Conservation (phyloP, 2,797 vertebrate genomes). For the Tinamus major region DNA sequence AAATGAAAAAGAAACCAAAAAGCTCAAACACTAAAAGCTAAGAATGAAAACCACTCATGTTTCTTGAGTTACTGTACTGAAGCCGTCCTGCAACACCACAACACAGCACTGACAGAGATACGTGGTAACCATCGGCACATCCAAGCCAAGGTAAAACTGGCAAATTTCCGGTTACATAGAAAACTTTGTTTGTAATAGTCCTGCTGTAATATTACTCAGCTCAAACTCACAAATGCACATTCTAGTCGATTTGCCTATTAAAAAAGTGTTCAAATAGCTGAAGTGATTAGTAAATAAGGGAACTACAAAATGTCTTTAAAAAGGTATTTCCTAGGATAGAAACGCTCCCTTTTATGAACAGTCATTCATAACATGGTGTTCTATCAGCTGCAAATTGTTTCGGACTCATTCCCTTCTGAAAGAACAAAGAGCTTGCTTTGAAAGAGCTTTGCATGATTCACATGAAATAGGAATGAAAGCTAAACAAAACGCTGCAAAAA, state of each 20-base stretch:
- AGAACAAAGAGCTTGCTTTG: background rate
- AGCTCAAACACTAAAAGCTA: background rate
- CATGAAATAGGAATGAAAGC: background rate
- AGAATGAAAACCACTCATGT: background rate
- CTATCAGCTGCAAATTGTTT: background rate
- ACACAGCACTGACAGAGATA: background rate
- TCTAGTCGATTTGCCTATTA: background rate
- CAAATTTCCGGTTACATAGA: background rate
- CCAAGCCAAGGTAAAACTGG: background rate
- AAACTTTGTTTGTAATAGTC: background rate
- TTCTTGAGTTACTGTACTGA: background rate
- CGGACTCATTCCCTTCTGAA: background rate
- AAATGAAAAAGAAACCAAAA: background rate
- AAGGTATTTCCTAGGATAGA: background rate
- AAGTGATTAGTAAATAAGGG: background rate
- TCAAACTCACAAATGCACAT: background rate
- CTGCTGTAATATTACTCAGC: background rate
- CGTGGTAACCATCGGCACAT: rapidly evolving
- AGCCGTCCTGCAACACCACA: background rate
- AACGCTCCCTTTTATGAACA: background rate
- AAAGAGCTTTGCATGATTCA: background rate
- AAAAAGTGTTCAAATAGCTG: background rate
- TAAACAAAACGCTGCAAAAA: background rate
- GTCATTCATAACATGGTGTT: background rate
- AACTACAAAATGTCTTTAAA: background rate